phyloP scores from a whole-genome alignment of 2,888 invertebrate genomes.

The Nomada lathburiana region DNA sequence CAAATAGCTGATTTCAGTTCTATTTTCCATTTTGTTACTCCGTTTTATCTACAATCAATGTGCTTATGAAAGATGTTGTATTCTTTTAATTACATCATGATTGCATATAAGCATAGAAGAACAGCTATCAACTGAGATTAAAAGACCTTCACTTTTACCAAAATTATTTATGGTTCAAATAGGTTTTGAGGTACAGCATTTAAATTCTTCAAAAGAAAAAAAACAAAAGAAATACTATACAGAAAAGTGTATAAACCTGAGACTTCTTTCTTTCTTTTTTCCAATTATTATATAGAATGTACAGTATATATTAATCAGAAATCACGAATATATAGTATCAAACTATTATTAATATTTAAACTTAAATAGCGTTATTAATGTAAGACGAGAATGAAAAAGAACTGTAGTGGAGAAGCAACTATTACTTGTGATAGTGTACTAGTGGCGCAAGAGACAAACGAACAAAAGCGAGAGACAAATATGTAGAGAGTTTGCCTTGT shows the following conservation, averaged over 20 bases:
- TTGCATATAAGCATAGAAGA: constrained; percentile 33
- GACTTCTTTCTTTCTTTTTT: constrained; percentile 3
- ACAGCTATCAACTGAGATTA: constrained; percentile 12
- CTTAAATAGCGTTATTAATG: constrained; percentile 32
- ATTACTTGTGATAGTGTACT: constrained; percentile 66
- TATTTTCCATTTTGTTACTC: constrained; percentile 63
- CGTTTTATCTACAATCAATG: constrained; percentile 50
- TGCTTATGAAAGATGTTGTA: constrained; percentile 46
- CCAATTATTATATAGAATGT: constrained; percentile 20
- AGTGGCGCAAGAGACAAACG: constrained; percentile 72
- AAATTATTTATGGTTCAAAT: constrained; percentile 33
- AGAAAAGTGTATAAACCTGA: constrained; percentile 15
- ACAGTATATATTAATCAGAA: constrained; percentile 36
- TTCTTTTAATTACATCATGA: constrained; percentile 28
- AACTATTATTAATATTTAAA: constrained; percentile 35
- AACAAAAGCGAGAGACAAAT: constrained; percentile 75
- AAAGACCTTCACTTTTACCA: neutral
- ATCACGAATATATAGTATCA: constrained; percentile 21
- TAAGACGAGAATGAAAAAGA: constrained; percentile 38
- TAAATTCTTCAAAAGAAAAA: neutral
- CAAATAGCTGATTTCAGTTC: constrained; percentile 87
- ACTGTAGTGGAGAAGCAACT: constrained; percentile 41
- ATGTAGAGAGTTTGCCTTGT: constrained; percentile 67
- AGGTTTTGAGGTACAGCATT: constrained; percentile 4
- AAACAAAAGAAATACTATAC: neutral